Base-by-base conservation (phyloP, 2,113 vertebrate species). In the Melanostigma gelatinosum region DNA sequence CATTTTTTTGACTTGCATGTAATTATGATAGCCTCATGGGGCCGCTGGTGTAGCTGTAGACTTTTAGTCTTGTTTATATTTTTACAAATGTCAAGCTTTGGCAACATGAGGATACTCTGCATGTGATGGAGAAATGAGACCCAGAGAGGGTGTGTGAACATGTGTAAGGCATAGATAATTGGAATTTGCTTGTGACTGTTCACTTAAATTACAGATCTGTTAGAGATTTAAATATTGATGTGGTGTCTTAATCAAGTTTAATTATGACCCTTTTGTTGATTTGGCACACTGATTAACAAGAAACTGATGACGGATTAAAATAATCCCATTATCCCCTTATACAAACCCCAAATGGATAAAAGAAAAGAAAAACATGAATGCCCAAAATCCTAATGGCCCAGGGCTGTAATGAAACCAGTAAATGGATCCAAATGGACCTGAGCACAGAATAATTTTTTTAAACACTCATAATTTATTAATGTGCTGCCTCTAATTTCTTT, bases 111-210 rank as follows among this genome's bases (percentile, higher is more conserved):
- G 29, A 55, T 7, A 71, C 46, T 0, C 2, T 36, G 46, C n/a
- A 15, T 24, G 61, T 50, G 64, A 38, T 50, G 4, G 60, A 72
- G 38, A 44, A 50, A 60, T 24, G 40, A 55, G 13, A 71, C 13
- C 34, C 72, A 44, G n/a, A 44, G 38, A 68, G 22, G 22, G 12
- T 34, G 54, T n/a, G 16, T 5, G 20, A 79, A 70, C 62, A 34
- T 20, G 73, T 54, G 69, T 75, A 44, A 62, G 80, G 66, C 66
- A 38, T 29, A 52, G 62, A 79, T 74, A 62, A 84, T 88, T 62
- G 40, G 48, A 63, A 42, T 55, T 1, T 61, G 1, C 48, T 42
- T 63, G n/a, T 36, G 50, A 81, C 48, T 50, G 60, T 55, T 24
- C 4, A 55, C 22, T 55, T 55, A 54, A 22, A 54, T 54, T 10